These are phyloP conservation scores for Cynoglossus semilaevis DNA, from an alignment of 2,113 vertebrate species.

Conservation along the genomic window DNA sequence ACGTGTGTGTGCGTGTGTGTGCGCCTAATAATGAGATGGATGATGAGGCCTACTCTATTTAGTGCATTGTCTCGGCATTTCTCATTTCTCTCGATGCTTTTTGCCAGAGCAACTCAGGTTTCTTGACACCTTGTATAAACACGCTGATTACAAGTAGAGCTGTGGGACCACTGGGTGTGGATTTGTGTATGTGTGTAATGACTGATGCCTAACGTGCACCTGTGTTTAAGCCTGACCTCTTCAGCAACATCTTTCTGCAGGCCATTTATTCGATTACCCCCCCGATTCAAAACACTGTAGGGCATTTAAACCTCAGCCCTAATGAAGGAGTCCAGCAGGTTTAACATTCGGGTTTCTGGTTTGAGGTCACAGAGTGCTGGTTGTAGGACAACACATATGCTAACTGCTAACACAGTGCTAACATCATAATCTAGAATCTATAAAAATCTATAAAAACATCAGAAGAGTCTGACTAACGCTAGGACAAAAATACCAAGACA, in stretches of 20 bases:
- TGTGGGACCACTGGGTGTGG: slow-evolving; percentile 31
- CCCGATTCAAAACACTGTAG: slow-evolving; percentile 27
- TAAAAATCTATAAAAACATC: no score
- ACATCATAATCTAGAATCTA: no score
- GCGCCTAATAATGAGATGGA: slow-evolving; percentile 29
- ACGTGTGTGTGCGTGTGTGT: slow-evolving; percentile 20
- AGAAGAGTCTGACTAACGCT: no score
- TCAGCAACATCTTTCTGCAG: slow-evolving; percentile 54
- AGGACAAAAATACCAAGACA: no score
- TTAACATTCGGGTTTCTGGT: no score
- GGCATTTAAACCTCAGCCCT: neutral
- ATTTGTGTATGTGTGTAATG: slow-evolving; percentile 28
- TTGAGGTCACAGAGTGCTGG: no score
- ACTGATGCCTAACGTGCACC: slow-evolving; percentile 52
- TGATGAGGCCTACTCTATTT: slow-evolving; percentile 49
- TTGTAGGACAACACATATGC: no score
- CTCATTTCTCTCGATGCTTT: slow-evolving; percentile 49
- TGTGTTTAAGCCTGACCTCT: slow-evolving; percentile 64
- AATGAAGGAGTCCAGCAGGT: no score
- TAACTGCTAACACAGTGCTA: no score
- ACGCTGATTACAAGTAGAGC: slow-evolving; percentile 66
- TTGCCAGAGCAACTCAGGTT: slow-evolving; percentile 54
- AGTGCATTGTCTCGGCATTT: slow-evolving; percentile 47
- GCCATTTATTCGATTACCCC: slow-evolving; percentile 49
- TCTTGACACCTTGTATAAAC: slow-evolving; percentile 69